phyloP scores from a whole-genome alignment of 2,113 vertebrate genomes.

The Rhombomys opimus region DNA sequence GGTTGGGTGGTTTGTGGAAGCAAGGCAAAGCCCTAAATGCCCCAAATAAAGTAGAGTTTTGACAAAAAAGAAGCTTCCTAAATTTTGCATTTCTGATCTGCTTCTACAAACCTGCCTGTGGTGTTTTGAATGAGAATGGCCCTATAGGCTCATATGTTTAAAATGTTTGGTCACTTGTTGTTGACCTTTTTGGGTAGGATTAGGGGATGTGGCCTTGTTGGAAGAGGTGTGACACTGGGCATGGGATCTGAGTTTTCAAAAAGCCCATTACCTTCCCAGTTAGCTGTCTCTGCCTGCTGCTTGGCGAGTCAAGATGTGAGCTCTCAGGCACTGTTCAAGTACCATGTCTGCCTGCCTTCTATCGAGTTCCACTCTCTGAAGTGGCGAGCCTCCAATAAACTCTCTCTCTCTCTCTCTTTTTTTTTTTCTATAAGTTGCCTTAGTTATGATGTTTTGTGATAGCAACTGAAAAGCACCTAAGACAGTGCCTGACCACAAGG shows the following conservation, averaged over 20 bases:
- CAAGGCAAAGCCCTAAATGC: too few species aligned
- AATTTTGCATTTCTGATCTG: not conserved
- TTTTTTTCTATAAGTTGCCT: not conserved
- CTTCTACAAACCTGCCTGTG: not conserved
- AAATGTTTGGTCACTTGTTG: not conserved
- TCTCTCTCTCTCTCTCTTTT: too few species aligned
- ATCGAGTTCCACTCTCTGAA: not conserved
- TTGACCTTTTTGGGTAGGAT: not conserved
- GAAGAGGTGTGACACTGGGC: not conserved
- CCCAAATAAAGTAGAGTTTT: not conserved
- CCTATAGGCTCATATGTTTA: not conserved
- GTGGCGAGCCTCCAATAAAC: not conserved
- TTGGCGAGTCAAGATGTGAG: not conserved
- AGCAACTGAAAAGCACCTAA: not conserved
- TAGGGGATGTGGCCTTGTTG: not conserved
- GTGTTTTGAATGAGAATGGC: not conserved
- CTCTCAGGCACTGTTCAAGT: not conserved
- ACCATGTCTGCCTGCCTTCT: not conserved
- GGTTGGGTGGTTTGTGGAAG: too few species aligned
- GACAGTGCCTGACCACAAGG: not conserved
- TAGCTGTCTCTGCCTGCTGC: not conserved
- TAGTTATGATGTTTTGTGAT: not conserved
- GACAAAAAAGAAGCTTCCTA: not conserved
- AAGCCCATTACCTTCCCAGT: not conserved
- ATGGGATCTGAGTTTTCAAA: not conserved